Evolutionary conservation across 1,140 invertebrate species (phyloP).

Genomic region (Drosophila lacertosa): DNA sequence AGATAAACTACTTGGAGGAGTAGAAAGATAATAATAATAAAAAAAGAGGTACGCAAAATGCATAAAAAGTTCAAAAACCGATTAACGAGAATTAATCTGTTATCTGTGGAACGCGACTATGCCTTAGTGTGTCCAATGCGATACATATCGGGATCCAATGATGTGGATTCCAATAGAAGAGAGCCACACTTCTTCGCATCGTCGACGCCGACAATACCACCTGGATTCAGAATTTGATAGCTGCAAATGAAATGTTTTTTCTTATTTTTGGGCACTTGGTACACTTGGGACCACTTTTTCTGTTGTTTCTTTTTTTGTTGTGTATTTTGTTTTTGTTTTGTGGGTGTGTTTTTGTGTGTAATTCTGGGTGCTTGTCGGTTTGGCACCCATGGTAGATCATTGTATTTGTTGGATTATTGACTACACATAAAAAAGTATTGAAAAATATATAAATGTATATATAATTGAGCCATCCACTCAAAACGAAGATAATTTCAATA

Average conservation of each 20-base stretch:
- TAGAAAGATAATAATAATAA: conserved; percentile 16
- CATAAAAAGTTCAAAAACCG: conserved; percentile 35
- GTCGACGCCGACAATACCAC: conserved; percentile 93
- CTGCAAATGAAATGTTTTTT: conserved; percentile 85
- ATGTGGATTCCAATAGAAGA: conserved; percentile 92
- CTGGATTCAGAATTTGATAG: conserved; percentile 99
- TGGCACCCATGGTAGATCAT: conserved; percentile 48
- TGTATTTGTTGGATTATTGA: conserved; percentile 61
- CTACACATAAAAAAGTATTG: conserved; percentile 42
- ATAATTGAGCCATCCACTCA: conserved; percentile 70
- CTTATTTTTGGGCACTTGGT: conserved; percentile 9
- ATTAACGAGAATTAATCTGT: conserved; percentile 28
- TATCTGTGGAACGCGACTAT: conserved; percentile 85
- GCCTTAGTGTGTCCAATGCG: conserved; percentile 99
- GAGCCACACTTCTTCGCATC: conserved; percentile 91
- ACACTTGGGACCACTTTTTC: conserved; percentile 32
- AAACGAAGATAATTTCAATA: conserved; percentile 62
- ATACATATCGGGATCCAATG: conserved; percentile 96
- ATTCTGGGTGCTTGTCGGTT: conserved; percentile 39
- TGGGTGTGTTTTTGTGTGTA: conserved; percentile 26
- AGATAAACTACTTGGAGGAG: conserved; percentile 53
- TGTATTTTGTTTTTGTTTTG: conserved; percentile 11
- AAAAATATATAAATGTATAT: conserved; percentile 18
- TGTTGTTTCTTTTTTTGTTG: conserved; percentile 17
- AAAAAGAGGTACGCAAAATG: conserved; percentile 39